Base-by-base conservation (phyloP, 2,797 vertebrate species). In the Naso thynnoides region DNA sequence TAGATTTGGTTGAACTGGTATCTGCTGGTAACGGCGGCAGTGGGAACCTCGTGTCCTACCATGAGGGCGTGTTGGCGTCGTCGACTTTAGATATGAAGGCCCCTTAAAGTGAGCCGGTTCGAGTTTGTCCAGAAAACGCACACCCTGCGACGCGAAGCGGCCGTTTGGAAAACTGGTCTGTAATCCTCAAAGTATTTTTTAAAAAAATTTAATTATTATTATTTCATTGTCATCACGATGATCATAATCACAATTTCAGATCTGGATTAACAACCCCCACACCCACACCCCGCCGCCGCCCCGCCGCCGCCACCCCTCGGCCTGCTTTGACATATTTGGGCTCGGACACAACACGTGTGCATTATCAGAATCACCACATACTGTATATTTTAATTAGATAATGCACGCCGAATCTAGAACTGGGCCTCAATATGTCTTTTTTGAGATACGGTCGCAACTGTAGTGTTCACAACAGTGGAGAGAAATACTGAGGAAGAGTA, bases 321-420 rank as follows among this genome's bases (percentile, higher is more conserved):
- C 81, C 80, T 86, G 78, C 62, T 21, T 31, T 42, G 53, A 80
- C 66, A 70, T 42, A 65, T 68, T 75, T 73, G 70, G 54, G 47
- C 68, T 33, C 65, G 83, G 73, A 80, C 58, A 63, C 71, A 70
- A 74, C 79, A 81, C 54, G 58, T 44, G 60, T 47, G 57, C 62
- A 85, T 86, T 79, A 74, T 83, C 84, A 66, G 29, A 88, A 85
- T 83, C 49, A 49, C 9, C 60, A 65, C 58, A 69, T 78, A 78
- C 69, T 78, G 81, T 87, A 49, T 81, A 65, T 70, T 89, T 87
- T 82, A 86, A 87, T 91, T 84, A 78, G 86, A 89, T 86, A 85
- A 87, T 76, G 78, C 70, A 70, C 8, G 59, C 67, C 73, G 54
- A 82, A 87, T 80, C 81, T 60, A 62, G 41, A 82, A 79, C 3